A percentile compares a stretch with the other conserved stretches of the same genome.
These are phyloP conservation scores for Mythimna lalbum DNA, from an alignment of 2,888 invertebrate genomes.

Conservation along the genomic window DNA sequence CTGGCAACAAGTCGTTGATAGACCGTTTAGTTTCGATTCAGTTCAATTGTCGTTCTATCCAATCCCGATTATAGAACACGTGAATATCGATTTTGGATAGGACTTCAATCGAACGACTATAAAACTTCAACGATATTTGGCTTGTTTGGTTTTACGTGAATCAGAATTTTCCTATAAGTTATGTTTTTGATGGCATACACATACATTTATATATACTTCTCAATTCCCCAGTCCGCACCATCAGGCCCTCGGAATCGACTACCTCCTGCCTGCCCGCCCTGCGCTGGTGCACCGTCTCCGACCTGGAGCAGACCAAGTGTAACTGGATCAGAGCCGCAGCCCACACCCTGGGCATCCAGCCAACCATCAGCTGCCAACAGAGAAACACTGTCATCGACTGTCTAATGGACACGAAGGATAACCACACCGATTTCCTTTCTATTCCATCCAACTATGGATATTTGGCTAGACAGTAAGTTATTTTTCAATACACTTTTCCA, in stretches of 20 bases:
- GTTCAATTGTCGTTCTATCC: no score
- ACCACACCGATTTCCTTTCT: conserved; percentile 90
- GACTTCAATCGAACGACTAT: no score
- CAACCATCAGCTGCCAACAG: conserved; percentile 89
- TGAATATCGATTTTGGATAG: no score
- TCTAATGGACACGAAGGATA: conserved; percentile 86
- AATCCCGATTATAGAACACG: no score
- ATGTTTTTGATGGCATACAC: no score
- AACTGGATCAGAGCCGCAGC: conserved; percentile 90
- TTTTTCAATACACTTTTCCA: background rate
- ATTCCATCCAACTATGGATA: conserved; percentile 92
- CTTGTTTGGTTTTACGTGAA: no score
- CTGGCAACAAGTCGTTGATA: no score
- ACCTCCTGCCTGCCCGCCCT: conserved; percentile 79
- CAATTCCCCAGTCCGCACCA: conserved; percentile 75
- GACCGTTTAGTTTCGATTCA: no score
- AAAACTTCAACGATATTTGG: no score
- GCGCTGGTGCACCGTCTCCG: conserved; percentile 91
- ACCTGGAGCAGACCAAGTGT: conserved; percentile 91
- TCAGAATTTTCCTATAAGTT: no score
- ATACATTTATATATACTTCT: background rate
- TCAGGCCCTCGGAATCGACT: conserved; percentile 71
- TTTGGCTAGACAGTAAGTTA: conserved; percentile 91
- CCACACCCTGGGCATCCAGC: conserved; percentile 90
- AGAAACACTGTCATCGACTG: conserved; percentile 87